These are phyloP conservation scores for Diogma glabrata DNA, from an alignment of 2,888 invertebrate genomes.

Conservation along the genomic window DNA sequence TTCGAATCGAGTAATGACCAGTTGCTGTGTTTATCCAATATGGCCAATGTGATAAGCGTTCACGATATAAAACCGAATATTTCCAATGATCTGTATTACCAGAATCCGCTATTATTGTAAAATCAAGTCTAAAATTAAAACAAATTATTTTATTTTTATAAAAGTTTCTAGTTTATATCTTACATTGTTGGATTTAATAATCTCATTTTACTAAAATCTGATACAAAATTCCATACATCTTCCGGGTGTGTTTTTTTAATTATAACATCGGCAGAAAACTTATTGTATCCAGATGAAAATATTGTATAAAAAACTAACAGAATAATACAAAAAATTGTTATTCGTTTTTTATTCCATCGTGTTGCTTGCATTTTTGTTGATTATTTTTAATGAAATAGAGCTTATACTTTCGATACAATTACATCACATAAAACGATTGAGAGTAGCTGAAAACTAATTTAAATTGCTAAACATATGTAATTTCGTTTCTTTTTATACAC, in stretches of 20 bases:
- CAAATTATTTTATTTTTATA: too few relatives aligned
- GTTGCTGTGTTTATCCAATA: conserved; percentile 44
- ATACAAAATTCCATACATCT: conserved; percentile 59
- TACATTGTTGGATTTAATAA: conserved; percentile 61
- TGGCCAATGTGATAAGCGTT: conserved; percentile 52
- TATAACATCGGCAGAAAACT: conserved; percentile 38
- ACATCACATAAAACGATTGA: too few relatives aligned
- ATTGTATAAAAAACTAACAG: conserved; percentile 24
- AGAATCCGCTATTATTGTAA: conserved; percentile 48
- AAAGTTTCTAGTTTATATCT: too few relatives aligned
- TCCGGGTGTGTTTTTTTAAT: conserved; percentile 45
- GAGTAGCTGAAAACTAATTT: too few relatives aligned
- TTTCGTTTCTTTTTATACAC: background rate
- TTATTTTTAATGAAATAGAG: background rate
- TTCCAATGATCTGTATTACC: conserved; percentile 58
- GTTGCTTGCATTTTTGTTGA: conserved; percentile 12
- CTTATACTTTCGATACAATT: background rate
- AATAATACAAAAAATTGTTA: conserved; percentile 1
- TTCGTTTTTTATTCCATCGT: conserved; percentile 13
- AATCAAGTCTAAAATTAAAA: conserved; percentile 41
- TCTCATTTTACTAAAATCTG: conserved; percentile 62
- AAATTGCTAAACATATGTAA: background rate
- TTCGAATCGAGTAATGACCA: conserved; percentile 47
- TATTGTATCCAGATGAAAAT: conserved; percentile 30
- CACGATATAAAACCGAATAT: conserved; percentile 52